A percentile compares a stretch with the other conserved stretches of the same genome.
These are phyloP conservation scores for Erebia epiphron DNA, from an alignment of 2,888 invertebrate genomes.

Conservation along the genomic window DNA sequence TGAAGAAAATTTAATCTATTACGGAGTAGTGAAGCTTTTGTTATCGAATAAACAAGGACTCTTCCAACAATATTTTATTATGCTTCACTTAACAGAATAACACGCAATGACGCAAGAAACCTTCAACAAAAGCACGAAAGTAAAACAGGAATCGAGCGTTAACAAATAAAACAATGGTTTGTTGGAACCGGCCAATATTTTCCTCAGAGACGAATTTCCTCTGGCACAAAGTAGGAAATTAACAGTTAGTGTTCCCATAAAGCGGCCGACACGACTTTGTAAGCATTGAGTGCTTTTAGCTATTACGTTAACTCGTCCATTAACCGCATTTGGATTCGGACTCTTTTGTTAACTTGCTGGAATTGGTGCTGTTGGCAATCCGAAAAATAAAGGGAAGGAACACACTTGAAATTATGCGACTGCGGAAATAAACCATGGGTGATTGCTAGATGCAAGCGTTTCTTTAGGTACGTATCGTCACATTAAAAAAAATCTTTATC, in stretches of 20 bases:
- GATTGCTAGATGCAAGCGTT: conserved; percentile 11
- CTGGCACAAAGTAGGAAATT: conserved; percentile 75
- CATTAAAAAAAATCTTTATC: too few species aligned
- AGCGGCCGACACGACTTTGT: conserved; percentile 75
- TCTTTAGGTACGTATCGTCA: not conserved
- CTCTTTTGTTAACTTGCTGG: conserved; percentile 66
- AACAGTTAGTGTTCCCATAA: conserved; percentile 76
- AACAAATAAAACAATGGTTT: conserved; percentile 58
- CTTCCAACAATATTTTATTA: conserved; percentile 24
- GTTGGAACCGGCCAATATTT: conserved; percentile 62
- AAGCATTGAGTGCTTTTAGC: conserved; percentile 81
- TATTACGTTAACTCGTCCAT: conserved; percentile 80
- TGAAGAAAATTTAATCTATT: conserved; percentile 14
- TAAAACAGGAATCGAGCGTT: conserved; percentile 47
- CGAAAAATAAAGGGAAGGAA: conserved; percentile 26
- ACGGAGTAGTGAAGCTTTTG: conserved; percentile 9
- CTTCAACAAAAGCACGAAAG: conserved; percentile 49
- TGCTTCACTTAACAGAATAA: conserved; percentile 24
- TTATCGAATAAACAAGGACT: conserved; percentile 20
- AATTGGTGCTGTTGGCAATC: conserved; percentile 52
- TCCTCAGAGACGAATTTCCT: conserved; percentile 70
- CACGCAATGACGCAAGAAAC: conserved; percentile 36
- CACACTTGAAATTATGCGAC: not conserved
- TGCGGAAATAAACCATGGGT: not conserved
- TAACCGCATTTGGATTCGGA: conserved; percentile 68